A percentile compares a stretch with the other conserved stretches of the same genome.
These are phyloP conservation scores for Rhadina sibilatrix DNA, from an alignment of 2,113 vertebrate species.

Conservation along the genomic window DNA sequence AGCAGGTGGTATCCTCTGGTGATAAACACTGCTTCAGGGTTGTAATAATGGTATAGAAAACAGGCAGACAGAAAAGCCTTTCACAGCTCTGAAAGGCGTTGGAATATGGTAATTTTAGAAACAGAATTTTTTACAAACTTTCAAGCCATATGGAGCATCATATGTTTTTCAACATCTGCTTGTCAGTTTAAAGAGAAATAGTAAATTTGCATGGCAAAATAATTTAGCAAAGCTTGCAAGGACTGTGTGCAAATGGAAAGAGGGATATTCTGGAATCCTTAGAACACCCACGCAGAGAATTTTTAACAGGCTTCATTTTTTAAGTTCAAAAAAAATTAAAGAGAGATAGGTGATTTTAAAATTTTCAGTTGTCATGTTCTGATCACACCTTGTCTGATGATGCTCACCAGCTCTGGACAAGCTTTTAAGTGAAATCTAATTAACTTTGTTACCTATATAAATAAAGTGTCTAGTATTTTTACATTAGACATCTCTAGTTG, in stretches of 20 bases:
- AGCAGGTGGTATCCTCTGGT: background rate
- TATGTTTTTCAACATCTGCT: background rate
- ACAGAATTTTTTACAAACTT: background rate
- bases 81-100: background rate
- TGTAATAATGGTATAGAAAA: background rate
- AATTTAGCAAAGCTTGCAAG: background rate
- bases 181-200: conserved; percentile 17
- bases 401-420: background rate
- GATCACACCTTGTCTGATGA: background rate
- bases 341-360: background rate
- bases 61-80: background rate
- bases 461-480: background rate
- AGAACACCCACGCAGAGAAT: background rate
- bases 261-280: background rate
- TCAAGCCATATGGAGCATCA: background rate
- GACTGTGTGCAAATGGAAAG: background rate
- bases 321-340: background rate
- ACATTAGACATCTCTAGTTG: fast-evolving
- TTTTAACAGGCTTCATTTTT: background rate
- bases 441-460: background rate
- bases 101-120: background rate
- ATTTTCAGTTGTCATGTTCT: background rate
- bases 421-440: background rate
- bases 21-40: background rate
- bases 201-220: background rate